Conservation (phyloP, 2,888 invertebrate species). For the Dryococelus australis region DNA sequence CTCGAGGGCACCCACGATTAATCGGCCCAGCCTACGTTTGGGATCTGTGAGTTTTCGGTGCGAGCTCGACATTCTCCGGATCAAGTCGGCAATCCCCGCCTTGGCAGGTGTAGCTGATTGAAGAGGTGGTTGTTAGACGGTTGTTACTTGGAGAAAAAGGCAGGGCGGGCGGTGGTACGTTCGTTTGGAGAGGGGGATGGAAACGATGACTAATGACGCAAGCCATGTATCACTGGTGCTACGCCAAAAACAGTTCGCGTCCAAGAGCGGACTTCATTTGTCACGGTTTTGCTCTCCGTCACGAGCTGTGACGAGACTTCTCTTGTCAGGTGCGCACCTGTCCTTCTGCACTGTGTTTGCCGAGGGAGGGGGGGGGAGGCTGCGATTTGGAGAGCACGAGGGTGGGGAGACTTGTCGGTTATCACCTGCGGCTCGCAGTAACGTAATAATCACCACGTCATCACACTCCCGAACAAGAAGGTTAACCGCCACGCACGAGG, state of each 20-base stretch:
- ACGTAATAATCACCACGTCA: not conserved
- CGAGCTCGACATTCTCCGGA: no score
- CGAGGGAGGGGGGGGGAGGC: no score
- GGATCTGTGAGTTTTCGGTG: no score
- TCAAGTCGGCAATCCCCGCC: no score
- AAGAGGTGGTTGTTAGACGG: not conserved
- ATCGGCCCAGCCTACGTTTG: no score
- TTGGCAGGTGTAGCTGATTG: not conserved
- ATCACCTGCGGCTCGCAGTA: slow-evolving; percentile 2
- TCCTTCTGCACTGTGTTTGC: not conserved
- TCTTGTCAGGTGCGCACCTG: not conserved
- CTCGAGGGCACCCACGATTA: no score
- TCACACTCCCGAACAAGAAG: no score
- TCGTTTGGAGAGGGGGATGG: not conserved
- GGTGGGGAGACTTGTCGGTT: not conserved
- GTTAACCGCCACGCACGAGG: no score
- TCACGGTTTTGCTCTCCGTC: not conserved
- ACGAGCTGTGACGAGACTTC: not conserved
- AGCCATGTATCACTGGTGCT: not conserved
- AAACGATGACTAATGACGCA: slow-evolving; percentile 17
- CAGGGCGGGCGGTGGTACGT: not conserved
- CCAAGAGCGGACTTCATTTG: slow-evolving; percentile 25
- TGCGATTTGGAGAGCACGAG: not conserved
- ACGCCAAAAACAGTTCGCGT: slow-evolving; percentile 17
- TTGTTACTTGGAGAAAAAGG: not conserved